A percentile compares a stretch with the other conserved stretches of the same genome.
phyloP scores from a whole-genome alignment of 2,888 invertebrate genomes.

The Drosophila melanosoma region DNA sequence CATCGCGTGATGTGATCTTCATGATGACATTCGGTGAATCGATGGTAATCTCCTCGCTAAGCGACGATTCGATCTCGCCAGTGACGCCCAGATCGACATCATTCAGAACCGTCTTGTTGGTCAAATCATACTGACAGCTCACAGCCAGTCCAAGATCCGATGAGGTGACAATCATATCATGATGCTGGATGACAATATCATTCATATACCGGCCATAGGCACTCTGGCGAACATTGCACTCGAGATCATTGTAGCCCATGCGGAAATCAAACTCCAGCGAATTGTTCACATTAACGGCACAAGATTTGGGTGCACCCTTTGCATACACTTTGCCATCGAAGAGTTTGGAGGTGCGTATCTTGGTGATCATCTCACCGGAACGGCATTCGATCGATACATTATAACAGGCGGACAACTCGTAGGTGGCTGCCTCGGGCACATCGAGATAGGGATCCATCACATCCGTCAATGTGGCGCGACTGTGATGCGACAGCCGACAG shows the following conservation, averaged over 20 bases:
- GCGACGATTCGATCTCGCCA: constrained; percentile 93
- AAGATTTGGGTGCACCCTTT: constrained; percentile 96
- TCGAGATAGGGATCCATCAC: constrained; percentile 95
- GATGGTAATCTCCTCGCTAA: constrained; percentile 95
- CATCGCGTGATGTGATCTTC: constrained; percentile 95
- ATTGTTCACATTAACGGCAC: constrained; percentile 94
- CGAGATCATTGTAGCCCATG: constrained; percentile 96
- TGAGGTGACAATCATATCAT: constrained; percentile 97
- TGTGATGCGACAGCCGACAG: constrained; percentile 95
- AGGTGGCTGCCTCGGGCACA: constrained; percentile 95
- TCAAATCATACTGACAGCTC: constrained; percentile 96
- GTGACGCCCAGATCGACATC: constrained; percentile 95
- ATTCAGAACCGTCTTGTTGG: constrained; percentile 96
- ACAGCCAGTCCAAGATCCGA: constrained; percentile 97
- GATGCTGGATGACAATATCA: constrained; percentile 97
- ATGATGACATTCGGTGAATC: constrained; percentile 98
- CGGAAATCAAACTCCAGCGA: constrained; percentile 95
- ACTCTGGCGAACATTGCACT: constrained; percentile 96
- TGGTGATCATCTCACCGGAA: constrained; percentile 95
- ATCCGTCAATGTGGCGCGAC: constrained; percentile 93
- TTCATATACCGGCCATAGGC: constrained; percentile 93
- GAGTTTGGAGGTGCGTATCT: constrained; percentile 94
- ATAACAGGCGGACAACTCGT: constrained; percentile 96
- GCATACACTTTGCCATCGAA: constrained; percentile 98
- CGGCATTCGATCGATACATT: constrained; percentile 97